Conservation (phyloP, 2,113 vertebrate species). For the Sylvietta virens region DNA sequence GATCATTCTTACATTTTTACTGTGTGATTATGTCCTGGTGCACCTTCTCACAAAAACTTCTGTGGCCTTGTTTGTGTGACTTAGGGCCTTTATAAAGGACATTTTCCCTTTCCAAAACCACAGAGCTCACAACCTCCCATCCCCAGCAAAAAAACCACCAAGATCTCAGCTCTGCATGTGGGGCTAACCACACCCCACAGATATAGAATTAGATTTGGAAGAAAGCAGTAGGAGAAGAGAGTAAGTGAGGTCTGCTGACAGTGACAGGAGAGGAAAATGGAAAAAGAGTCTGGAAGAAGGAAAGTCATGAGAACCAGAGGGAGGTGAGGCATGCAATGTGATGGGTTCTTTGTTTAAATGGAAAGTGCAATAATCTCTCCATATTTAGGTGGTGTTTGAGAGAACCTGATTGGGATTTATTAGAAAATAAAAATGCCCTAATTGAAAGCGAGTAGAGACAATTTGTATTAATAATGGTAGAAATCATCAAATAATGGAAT, state of each 20-base stretch:
- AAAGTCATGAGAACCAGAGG: not conserved
- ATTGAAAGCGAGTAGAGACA: constrained; percentile 63
- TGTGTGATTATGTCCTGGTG: not conserved
- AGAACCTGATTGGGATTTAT: constrained; percentile 67
- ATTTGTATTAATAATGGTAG: constrained; percentile 72
- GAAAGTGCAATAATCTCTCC: not conserved
- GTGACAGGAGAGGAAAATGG: not conserved
- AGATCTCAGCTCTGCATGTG: not conserved
- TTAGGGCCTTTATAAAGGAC: not conserved
- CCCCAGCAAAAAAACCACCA: not conserved
- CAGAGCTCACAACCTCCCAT: not conserved
- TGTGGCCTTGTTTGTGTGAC: not conserved
- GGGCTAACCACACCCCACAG: not conserved
- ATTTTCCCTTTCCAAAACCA: not conserved
- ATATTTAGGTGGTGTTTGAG: constrained; percentile 22
- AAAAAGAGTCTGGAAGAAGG: not conserved
- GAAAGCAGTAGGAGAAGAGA: not conserved
- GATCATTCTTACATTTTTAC: not conserved
- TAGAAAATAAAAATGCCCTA: constrained; percentile 67
- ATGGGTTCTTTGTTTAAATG: not conserved
- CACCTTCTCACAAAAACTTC: not conserved
- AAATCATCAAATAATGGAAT: constrained; percentile 56
- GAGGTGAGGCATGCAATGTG: not conserved
- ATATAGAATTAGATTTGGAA: not conserved
- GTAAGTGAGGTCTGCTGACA: not conserved